Base-by-base conservation (phyloP, 2,113 vertebrate genomes). In the Aythya baeri region DNA sequence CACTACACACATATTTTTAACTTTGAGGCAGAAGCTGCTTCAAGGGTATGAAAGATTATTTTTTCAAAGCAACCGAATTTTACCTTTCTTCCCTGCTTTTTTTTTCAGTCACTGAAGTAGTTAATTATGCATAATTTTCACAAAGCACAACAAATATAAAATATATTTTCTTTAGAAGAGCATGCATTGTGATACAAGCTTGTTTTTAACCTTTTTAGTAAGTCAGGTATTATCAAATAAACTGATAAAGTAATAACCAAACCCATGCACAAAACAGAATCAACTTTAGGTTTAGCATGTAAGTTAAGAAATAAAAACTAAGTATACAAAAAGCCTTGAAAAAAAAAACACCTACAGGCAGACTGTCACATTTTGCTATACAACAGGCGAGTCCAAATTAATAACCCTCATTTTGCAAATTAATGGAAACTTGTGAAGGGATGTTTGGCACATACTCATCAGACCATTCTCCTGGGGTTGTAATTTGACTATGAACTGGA, bases 201-300 rank as follows among this genome's bases (percentile, higher is more conserved):
- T 46, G 7, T 68, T 72, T 57, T 46, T 59, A 29, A 55, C 4
- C 7, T 49, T 49, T 92, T 88, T 46, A 88, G 31, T 13, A 81
- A 68, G 58, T 36, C 16, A 26, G 32, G 3, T 76, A 55, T 75
- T 88, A 72, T 44, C 26, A 66, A 70, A 83, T 52, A 81, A 87
- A 78, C 15, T 54, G 88, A 84, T 77, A 81, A 87, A 78, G 17
- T 54, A 89, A 84, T 77, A 91, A 88, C 13, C 44, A 94, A 90
- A 38, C 49, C 38, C 84, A 92, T 94, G 87, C 76, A 90, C 41
- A 83, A 95, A 94, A 36, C 9, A 75, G 59, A 95, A 92, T 59
- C 91, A 92, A 78, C 7, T 22, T 9, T 13, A 88, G 52, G 82
- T 92, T 89, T 59, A 93, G 71, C 68, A 36, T 88, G 26, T 78